phyloP scores from a whole-genome alignment of 2,797 vertebrate genomes.

The Anguilla pacifica region DNA sequence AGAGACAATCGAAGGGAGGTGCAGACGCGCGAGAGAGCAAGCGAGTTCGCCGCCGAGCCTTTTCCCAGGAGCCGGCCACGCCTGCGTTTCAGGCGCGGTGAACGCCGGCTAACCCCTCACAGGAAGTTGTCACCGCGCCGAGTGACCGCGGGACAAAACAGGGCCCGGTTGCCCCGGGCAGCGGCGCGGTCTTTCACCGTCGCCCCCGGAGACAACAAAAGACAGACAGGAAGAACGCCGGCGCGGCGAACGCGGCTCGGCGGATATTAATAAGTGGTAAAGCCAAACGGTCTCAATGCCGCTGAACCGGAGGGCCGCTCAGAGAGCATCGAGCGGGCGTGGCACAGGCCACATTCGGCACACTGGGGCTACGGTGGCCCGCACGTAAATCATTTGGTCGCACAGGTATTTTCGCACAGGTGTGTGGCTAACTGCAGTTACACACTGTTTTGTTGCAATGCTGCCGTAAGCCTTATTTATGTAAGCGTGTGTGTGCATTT shows the following conservation, averaged over 20 bases:
- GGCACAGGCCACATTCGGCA: neutral
- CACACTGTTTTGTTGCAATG: neutral
- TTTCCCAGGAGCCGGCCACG: neutral
- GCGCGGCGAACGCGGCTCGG: neutral
- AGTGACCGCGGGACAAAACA: constrained; percentile 25
- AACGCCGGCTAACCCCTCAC: constrained; percentile 43
- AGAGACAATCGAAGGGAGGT: constrained; percentile 48
- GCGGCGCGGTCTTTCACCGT: neutral
- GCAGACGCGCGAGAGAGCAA: too few species aligned
- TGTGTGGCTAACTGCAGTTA: neutral
- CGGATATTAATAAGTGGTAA: neutral
- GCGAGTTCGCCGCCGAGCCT: neutral
- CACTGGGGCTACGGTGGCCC: neutral
- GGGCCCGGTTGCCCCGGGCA: neutral
- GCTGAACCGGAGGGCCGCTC: neutral
- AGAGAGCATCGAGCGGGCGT: neutral
- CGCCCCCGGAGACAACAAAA: neutral
- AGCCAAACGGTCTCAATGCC: neutral
- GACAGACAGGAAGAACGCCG: neutral
- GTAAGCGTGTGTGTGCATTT: neutral
- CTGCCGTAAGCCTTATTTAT: neutral
- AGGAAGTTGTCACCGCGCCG: constrained; percentile 42
- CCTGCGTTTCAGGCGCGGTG: constrained; percentile 33
- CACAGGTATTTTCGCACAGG: neutral
- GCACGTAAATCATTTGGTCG: neutral